Evolutionary conservation across 2,113 vertebrate species (phyloP), one percentile per base, ranked within the genome.

Genomic region (Calypte anna): DNA sequence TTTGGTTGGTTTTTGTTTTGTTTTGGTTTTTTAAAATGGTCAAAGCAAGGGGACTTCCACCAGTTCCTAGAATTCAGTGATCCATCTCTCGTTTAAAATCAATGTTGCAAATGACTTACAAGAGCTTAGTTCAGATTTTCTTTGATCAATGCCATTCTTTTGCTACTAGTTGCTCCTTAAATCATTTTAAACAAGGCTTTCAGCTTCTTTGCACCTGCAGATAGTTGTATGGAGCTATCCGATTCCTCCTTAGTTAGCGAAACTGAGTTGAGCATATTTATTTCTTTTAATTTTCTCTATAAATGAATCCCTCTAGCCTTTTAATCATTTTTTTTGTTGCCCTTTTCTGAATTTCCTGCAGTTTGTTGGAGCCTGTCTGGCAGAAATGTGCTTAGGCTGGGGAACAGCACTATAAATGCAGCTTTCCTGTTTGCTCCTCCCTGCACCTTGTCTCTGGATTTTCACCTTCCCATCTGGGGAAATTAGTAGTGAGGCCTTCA

Each of bases 201-300:
- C 31, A 5, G 7, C 51, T 90, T 92, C 53, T 83, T 91, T 95
- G 61, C 57, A 95, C 79, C 63, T 90, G 85, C 48, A 93, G 59
- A 28, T 84, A 8, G 19, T 88, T 88, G n/a, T 64, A 46, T 31
- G 24, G 28, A 81, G 67, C 80, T 91, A 75, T 43, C 33, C 31
- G 53, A 25, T 63, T 59, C 18, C 21, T 28, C 15, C 13, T 81
- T 33, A 85, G 62, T 61, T 61, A 89, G 25, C 5, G 2, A 33
- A 55, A 88, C 55, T 61, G 53, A 86, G 33, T 15, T 82, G 86
- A 90, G 64, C 68, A 77, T 85, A 74, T 93, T 83, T 70, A 90
- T 85, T 86, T 83, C 48, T 86, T 88, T 91, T 88, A 74, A 90
- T 91, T 59, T 94, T 81, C 63, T 68, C 54, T 50, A n/a, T 44